Evolutionary conservation across 2,797 vertebrate genomes (phyloP).

Genomic region (Micrastur ruficollis): DNA sequence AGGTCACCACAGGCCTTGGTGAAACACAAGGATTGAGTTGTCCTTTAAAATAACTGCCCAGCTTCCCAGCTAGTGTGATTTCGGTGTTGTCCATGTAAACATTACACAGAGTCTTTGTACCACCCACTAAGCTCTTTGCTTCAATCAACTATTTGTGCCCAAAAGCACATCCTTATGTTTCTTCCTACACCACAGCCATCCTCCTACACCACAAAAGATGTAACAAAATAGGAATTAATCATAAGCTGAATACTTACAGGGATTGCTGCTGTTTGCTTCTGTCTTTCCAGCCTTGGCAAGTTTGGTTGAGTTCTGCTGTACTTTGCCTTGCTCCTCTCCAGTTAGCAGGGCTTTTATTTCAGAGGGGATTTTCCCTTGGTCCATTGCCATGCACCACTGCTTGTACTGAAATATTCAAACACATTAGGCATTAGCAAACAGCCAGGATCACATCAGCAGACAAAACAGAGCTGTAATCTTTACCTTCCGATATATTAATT

Average conservation of each 20-base stretch:
- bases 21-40: neutral
- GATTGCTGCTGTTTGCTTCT: conserved; percentile 74
- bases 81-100: conserved; percentile 22
- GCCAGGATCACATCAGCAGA: conserved; percentile 19
- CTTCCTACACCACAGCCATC: conserved; percentile 32
- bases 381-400: conserved; percentile 98
- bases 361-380: conserved; percentile 97
- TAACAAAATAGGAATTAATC: neutral
- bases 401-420: conserved; percentile 86
- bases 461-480: conserved; percentile 13
- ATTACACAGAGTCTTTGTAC: conserved; percentile 40
- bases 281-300: conserved; percentile 80
- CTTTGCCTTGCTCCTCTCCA: conserved; percentile 88
- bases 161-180: conserved; percentile 40
- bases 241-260: conserved; percentile 72
- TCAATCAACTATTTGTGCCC: conserved; percentile 17
- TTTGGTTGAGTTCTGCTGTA: conserved; percentile 80
- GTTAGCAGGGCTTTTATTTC: conserved; percentile 96
- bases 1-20: neutral
- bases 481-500: neutral
- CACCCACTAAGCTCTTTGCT: conserved; percentile 16
- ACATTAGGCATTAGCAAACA: conserved; percentile 3
- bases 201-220: conserved; percentile 7
- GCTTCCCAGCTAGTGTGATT: conserved; percentile 10
- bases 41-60: conserved; percentile 16